phyloP scores from a whole-genome alignment of 2,797 vertebrate species.

The Chrysolophus pictus region DNA sequence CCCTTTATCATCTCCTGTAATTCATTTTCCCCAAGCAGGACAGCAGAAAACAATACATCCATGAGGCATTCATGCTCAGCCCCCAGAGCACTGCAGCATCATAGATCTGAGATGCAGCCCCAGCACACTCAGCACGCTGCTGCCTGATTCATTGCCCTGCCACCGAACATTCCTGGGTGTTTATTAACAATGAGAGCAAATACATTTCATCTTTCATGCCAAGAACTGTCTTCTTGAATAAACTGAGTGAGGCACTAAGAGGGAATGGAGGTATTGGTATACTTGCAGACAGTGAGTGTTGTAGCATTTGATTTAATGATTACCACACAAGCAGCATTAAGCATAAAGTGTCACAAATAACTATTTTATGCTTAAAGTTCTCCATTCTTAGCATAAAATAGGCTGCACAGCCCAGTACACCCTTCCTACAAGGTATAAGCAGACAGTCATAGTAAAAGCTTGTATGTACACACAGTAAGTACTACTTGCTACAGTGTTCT shows the following conservation, averaged over 20 bases:
- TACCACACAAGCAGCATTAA: background rate
- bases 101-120: background rate
- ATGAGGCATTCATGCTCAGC: background rate
- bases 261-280: background rate
- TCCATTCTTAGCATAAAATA: background rate
- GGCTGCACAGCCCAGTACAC: background rate
- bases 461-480: background rate
- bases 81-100: background rate
- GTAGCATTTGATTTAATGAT: background rate
- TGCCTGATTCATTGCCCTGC: slow-evolving; percentile 39
- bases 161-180: background rate
- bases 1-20: background rate
- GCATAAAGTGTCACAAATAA: background rate
- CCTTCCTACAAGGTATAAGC: background rate
- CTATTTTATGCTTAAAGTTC: background rate
- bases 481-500: background rate
- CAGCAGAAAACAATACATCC: background rate
- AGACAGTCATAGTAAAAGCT: background rate
- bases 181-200: slow-evolving; percentile 25
- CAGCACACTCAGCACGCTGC: background rate
- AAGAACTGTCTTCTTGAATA: background rate
- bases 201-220: background rate
- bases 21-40: slow-evolving; percentile 1
- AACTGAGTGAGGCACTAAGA: background rate
- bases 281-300: background rate